Evolutionary conservation across 2,888 invertebrate species (phyloP), one percentile per base, ranked within the genome.

Genomic region (Microctonus hyperodae): DNA sequence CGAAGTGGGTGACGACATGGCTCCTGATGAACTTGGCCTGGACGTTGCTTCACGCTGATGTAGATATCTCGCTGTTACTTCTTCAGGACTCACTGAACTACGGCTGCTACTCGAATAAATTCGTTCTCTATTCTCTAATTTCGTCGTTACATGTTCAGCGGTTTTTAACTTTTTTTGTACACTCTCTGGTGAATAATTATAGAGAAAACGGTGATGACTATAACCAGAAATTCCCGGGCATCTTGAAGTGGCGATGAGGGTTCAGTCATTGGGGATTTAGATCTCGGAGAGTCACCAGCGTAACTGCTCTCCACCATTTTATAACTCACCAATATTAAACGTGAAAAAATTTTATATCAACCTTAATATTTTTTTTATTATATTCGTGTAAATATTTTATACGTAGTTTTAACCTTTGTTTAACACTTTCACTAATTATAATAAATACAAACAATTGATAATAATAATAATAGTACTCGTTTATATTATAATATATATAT

Each of bases 1-100:
- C 5, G 90, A 90, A 23, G 88, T 86, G 0, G 88, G 86, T 78
- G 89, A 86, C 81, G 85, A 86, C 85, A 76, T 86, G 77, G 85
- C 86, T 78, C 76, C 74, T 31, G 81, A 79, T 13, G 86, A 85
- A 78, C 75, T 76, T 25, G 82, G 86, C 76, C 83, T 72, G 2
- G 78, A 73, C 1, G 67, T 60, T 20, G 76, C 76, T 9, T 76
- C 67, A 0, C 68, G 64, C 13, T 77, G 75, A 22, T 55, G 53
- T 51, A 51, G 23, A 69, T 74, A 76, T 68, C 75, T 75, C 61
- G 64, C 57, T 35, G 48, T 44, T 1, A 44, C 44, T 44, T 79
- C 78, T 25, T 76, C 76, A 4, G 74, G 68, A 63, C 72, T 75
- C 48, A 73, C 68, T 5, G 78, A 75, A 65, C 76, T 78, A 4